Evolutionary conservation across 2,113 vertebrate genomes (phyloP).

Genomic region (Morone saxatilis): DNA sequence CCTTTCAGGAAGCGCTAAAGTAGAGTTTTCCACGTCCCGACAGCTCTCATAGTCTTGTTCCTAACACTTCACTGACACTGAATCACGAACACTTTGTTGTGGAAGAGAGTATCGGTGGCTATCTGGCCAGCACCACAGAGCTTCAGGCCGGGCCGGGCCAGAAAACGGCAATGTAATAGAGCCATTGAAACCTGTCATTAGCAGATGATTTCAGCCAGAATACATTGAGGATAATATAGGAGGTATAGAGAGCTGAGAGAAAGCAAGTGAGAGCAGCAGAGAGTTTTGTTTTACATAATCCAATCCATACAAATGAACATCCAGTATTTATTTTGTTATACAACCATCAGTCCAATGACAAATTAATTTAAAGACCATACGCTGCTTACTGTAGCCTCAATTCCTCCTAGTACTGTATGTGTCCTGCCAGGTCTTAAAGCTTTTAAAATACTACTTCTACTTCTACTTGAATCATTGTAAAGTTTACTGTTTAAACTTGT

Average conservation of each 20-base stretch:
- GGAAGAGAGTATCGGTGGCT: slow-evolving; percentile 21
- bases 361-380: slow-evolving; percentile 40
- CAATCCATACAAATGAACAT: slow-evolving; percentile 34
- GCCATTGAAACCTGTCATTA: slow-evolving; percentile 34
- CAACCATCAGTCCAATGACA: slow-evolving; percentile 11
- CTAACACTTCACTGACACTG: slow-evolving; percentile 39
- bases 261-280: slow-evolving; percentile 19
- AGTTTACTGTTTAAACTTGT: background rate
- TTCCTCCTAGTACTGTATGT: background rate
- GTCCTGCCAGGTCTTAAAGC: background rate
- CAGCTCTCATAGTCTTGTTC: slow-evolving; percentile 38
- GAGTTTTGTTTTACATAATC: slow-evolving; percentile 16
- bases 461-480: background rate
- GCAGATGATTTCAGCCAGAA: slow-evolving; percentile 43
- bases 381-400: slow-evolving; percentile 26
- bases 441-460: background rate
- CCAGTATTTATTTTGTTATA: slow-evolving; percentile 33
- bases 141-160: background rate
- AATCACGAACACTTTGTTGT: slow-evolving; percentile 45
- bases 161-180: slow-evolving; percentile 41
- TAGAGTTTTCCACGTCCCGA: slow-evolving; percentile 41
- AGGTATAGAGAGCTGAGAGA: slow-evolving; percentile 5
- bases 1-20: slow-evolving; percentile 22
- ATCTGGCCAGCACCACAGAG: slow-evolving; percentile 14
- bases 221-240: background rate